phyloP scores from a whole-genome alignment of 2,797 vertebrate species.

The Fundulus diaphanus region DNA sequence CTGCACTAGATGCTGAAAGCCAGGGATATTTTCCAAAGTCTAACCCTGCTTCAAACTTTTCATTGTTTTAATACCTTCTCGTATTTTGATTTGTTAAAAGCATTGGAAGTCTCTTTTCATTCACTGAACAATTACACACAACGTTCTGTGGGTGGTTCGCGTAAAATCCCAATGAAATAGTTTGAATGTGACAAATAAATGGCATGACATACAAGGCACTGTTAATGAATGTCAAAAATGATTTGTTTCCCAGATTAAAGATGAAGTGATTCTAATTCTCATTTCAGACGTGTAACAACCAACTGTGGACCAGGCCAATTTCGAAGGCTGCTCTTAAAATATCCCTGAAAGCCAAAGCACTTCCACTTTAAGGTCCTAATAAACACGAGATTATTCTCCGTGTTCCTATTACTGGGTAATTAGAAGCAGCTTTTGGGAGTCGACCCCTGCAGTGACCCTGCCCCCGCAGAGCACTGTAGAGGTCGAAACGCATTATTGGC shows the following conservation, averaged over 20 bases:
- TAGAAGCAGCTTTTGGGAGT: constrained; percentile 68
- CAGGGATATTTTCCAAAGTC: too few relatives aligned
- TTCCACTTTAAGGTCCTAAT: constrained; percentile 33
- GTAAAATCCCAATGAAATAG: background rate
- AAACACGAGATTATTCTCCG: constrained; percentile 42
- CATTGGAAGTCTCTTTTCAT: background rate
- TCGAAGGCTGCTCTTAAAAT: constrained; percentile 17
- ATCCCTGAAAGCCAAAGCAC: constrained; percentile 35
- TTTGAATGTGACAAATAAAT: background rate
- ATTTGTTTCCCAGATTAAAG: constrained; percentile 31
- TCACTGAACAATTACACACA: background rate
- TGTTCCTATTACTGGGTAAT: constrained; percentile 65
- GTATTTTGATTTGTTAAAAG: background rate
- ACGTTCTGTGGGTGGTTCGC: background rate
- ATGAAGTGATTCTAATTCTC: constrained; percentile 10
- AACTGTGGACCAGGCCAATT: constrained; percentile 21
- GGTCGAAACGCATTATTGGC: constrained; percentile 55
- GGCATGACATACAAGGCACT: background rate
- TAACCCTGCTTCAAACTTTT: too few relatives aligned
- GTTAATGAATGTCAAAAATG: constrained; percentile 17
- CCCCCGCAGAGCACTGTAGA: constrained; percentile 38
- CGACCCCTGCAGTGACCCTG: constrained; percentile 51
- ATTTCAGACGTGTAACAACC: constrained; percentile 29
- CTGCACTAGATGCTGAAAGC: too few relatives aligned
- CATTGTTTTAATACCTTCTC: background rate